Conservation (phyloP, 53 echinoderm and acorn worm species). For the Arbacia lixula region DNA sequence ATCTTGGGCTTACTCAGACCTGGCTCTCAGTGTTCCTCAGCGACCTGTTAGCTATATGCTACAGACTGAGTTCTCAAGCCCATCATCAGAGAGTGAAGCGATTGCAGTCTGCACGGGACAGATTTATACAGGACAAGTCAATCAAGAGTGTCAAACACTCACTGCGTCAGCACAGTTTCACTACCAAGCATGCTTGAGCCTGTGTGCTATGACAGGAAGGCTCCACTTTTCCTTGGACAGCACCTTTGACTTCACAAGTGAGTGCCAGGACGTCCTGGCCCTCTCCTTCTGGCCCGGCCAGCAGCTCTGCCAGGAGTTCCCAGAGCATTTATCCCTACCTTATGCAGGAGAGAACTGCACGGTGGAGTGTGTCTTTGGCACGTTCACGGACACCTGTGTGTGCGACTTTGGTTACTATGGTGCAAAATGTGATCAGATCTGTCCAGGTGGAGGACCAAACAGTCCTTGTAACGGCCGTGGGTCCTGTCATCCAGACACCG, state of each 20-base stretch:
- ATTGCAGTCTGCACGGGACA: conserved; percentile 55
- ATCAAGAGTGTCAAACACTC: conserved; percentile 59
- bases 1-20: conserved; percentile 65
- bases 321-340: conserved; percentile 58
- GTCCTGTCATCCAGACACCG: conserved; percentile 66
- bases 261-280: conserved; percentile 70
- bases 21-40: conserved; percentile 49
- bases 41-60: conserved; percentile 33
- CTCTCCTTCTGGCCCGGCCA: conserved; percentile 67
- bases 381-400: conserved; percentile 57
- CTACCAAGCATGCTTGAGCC: conserved; percentile 72
- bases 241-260: conserved; percentile 71
- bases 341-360: conserved; percentile 73
- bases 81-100: conserved; percentile 53
- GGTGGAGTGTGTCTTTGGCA: conserved; percentile 73
- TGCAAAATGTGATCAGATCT: conserved; percentile 63
- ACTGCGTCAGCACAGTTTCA: conserved; percentile 62
- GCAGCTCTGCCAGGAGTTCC: conserved; percentile 74
- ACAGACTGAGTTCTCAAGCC: conserved; percentile 54
- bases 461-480: conserved; percentile 72
- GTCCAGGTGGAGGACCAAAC: conserved; percentile 72
- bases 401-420: conserved; percentile 86
- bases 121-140: conserved; percentile 64
- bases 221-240: conserved; percentile 56
- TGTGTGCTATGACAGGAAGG: conserved; percentile 60